Evolutionary conservation across 1,140 invertebrate genomes (phyloP).

Genomic region (Heliothis virescens): DNA sequence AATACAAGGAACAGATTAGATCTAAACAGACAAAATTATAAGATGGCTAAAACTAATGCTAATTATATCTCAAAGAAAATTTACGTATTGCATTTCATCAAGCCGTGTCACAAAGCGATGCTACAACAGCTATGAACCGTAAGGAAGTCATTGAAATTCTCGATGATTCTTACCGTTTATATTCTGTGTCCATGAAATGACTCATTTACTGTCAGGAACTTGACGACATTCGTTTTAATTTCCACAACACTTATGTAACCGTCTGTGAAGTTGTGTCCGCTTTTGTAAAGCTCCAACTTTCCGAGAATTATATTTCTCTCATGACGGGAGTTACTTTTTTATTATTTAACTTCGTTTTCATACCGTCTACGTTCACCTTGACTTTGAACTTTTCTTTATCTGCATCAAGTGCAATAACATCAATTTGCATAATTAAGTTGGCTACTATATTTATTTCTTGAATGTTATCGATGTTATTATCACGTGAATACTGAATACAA

Average conservation of each 20-base stretch:
- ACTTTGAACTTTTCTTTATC: slow-evolving; percentile 48
- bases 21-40: neutral
- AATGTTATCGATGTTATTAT: slow-evolving; percentile 44
- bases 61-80: neutral
- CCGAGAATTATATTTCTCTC: slow-evolving; percentile 3
- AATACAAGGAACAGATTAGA: neutral
- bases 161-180: slow-evolving; percentile 39
- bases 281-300: slow-evolving; percentile 6
- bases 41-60: neutral
- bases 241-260: slow-evolving; percentile 10
- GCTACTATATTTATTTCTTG: slow-evolving; percentile 33
- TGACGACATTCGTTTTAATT: slow-evolving; percentile 14
- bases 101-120: slow-evolving; percentile 23
- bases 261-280: neutral
- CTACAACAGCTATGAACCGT: slow-evolving; percentile 26
- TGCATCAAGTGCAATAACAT: slow-evolving; percentile 37
- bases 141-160: slow-evolving; percentile 73
- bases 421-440: slow-evolving; percentile 35
- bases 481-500: slow-evolving; percentile 22
- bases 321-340: slow-evolving; percentile 1
- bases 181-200: slow-evolving; percentile 35
- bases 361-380: slow-evolving; percentile 19
- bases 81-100: neutral
- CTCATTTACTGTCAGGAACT: slow-evolving; percentile 34
- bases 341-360: slow-evolving; percentile 7